A percentile compares a stretch with the other conserved stretches of the same genome.
These are phyloP conservation scores for Drosophila sordidula DNA, from an alignment of 2,888 invertebrate genomes.

Conservation along the genomic window DNA sequence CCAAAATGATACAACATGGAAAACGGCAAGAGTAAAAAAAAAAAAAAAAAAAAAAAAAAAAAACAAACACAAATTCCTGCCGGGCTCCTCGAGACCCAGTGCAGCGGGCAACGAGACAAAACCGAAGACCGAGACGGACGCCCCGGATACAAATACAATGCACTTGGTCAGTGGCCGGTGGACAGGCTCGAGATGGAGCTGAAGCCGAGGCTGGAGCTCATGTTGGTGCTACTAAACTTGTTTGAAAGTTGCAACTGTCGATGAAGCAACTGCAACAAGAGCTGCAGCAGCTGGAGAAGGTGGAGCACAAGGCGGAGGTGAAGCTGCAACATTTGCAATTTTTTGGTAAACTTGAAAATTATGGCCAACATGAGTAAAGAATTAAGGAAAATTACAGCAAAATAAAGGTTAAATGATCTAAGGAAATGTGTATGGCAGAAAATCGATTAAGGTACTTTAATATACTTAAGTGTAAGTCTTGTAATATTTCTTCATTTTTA, in stretches of 20 bases:
- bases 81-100: conserved; percentile 21
- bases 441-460: neutral
- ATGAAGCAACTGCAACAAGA: conserved; percentile 36
- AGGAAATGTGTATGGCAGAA: conserved; percentile 4
- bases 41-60: conserved; percentile 22
- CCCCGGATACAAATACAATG: conserved; percentile 56
- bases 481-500: too few relatives aligned
- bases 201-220: conserved; percentile 6
- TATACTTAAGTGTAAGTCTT: too few relatives aligned
- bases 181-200: conserved; percentile 19
- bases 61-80: conserved; percentile 59
- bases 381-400: conserved; percentile 16
- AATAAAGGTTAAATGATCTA: neutral
- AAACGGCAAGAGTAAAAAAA: conserved; percentile 9
- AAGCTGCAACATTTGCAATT: conserved; percentile 17
- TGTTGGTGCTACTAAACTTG: conserved; percentile 63
- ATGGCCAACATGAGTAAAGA: conserved; percentile 19
- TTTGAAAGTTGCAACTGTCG: conserved; percentile 74
- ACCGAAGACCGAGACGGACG: conserved; percentile 14
- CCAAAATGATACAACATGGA: conserved; percentile 37
- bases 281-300: conserved; percentile 12
- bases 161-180: conserved; percentile 50
- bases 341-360: conserved; percentile 48
- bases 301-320: neutral
- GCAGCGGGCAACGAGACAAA: conserved; percentile 10